phyloP scores from a whole-genome alignment of 2,113 vertebrate species.

The Nasalis larvatus region DNA sequence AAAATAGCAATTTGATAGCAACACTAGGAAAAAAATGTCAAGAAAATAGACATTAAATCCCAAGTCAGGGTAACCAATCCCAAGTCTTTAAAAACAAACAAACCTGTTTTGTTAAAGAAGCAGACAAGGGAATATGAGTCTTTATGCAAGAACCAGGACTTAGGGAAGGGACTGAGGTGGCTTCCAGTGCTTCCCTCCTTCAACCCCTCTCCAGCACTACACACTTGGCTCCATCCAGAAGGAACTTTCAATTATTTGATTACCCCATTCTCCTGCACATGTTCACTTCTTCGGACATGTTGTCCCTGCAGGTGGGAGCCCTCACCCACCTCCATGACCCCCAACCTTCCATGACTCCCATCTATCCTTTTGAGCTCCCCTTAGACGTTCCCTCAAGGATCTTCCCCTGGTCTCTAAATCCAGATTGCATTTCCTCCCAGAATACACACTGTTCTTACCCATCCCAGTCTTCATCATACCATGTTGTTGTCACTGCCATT shows the following conservation, averaged over 20 bases:
- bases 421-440: background rate
- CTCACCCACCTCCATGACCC: background rate
- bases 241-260: background rate
- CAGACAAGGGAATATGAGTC: background rate
- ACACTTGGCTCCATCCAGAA: background rate
- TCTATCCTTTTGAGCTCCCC: background rate
- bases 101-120: background rate
- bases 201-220: too few relatives aligned
- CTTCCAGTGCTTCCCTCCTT: background rate
- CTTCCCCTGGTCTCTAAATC: background rate
- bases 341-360: background rate
- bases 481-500: accelerated
- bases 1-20: conserved; percentile 41
- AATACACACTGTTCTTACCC: background rate
- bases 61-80: background rate
- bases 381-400: background rate
- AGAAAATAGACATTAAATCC: background rate
- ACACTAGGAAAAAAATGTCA: background rate
- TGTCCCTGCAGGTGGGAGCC: background rate
- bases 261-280: background rate
- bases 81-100: background rate
- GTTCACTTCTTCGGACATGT: background rate
- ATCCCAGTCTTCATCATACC: too few relatives aligned
- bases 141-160: background rate
- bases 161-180: too few relatives aligned